phyloP scores from a whole-genome alignment of 2,113 vertebrate species.

The Nycticorax nycticorax region DNA sequence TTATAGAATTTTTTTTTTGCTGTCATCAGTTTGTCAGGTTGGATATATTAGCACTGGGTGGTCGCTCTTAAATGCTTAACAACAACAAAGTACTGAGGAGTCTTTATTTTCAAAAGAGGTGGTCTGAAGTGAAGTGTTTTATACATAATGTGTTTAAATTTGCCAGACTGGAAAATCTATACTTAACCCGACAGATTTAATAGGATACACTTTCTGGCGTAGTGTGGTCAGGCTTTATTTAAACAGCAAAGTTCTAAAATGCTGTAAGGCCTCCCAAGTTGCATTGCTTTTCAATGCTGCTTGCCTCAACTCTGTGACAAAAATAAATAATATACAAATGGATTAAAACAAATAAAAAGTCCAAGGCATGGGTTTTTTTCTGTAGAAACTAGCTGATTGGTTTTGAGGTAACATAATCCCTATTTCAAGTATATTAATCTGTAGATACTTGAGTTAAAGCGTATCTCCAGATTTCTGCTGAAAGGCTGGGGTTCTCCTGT shows the following conservation, averaged over 20 bases:
- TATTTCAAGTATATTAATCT: neutral
- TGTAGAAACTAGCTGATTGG: neutral
- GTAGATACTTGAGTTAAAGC: neutral
- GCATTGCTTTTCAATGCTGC: neutral
- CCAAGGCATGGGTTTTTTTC: neutral
- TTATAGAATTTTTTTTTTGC: neutral
- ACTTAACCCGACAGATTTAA: neutral
- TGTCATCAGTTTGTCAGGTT: neutral
- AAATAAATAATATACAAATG: neutral
- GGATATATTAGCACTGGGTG: neutral
- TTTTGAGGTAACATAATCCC: neutral
- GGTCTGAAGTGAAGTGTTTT: neutral
- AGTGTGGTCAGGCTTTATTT: neutral
- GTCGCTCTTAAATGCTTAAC: neutral
- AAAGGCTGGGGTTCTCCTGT: neutral
- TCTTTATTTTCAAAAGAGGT: neutral
- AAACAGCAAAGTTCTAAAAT: neutral
- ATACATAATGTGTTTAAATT: neutral
- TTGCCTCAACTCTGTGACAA: neutral
- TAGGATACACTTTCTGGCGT: neutral
- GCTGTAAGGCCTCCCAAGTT: neutral
- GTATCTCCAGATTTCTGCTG: neutral
- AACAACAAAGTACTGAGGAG: neutral
- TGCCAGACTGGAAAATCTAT: neutral
- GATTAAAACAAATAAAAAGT: neutral